A percentile compares a stretch with the other conserved stretches of the same genome.
phyloP scores from a whole-genome alignment of 2,888 invertebrate species.

The Heliconius sara region DNA sequence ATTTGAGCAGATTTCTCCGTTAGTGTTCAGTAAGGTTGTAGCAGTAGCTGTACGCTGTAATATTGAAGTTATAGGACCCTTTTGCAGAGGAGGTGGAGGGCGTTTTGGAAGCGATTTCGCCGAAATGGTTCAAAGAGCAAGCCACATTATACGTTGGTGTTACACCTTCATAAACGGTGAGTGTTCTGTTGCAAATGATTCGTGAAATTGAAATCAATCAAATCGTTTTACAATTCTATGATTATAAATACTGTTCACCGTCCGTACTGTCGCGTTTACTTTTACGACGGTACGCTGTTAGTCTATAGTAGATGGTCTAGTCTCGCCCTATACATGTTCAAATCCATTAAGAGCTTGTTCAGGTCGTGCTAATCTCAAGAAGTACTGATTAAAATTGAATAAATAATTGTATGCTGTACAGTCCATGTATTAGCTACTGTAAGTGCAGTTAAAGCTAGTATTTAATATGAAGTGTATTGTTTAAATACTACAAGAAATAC shows the following conservation, averaged over 20 bases:
- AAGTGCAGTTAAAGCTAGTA: too few relatives aligned
- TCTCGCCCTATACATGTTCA: neutral
- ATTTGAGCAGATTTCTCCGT: neutral
- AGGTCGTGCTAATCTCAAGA: neutral
- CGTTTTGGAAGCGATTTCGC: constrained; percentile 18
- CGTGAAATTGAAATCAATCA: constrained; percentile 16
- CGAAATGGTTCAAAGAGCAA: constrained; percentile 22
- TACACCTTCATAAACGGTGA: constrained; percentile 9
- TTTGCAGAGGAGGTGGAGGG: neutral
- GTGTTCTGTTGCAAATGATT: constrained; percentile 20
- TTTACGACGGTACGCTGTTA: too few relatives aligned
- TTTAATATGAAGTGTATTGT: too few relatives aligned
- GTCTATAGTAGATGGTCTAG: too few relatives aligned
- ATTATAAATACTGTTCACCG: neutral
- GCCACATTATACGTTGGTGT: constrained; percentile 1
- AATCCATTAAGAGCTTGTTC: neutral
- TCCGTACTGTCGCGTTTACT: neutral
- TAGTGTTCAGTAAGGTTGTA: neutral
- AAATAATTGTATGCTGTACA: too few relatives aligned
- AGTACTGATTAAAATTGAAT: too few relatives aligned
- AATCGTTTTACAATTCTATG: neutral
- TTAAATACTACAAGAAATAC: neutral
- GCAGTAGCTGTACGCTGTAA: neutral
- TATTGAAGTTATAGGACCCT: constrained; percentile 13
- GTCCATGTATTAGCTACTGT: too few relatives aligned